These are phyloP conservation scores for Apodemus sylvaticus DNA, from an alignment of 2,113 vertebrate species.

Conservation along the genomic window DNA sequence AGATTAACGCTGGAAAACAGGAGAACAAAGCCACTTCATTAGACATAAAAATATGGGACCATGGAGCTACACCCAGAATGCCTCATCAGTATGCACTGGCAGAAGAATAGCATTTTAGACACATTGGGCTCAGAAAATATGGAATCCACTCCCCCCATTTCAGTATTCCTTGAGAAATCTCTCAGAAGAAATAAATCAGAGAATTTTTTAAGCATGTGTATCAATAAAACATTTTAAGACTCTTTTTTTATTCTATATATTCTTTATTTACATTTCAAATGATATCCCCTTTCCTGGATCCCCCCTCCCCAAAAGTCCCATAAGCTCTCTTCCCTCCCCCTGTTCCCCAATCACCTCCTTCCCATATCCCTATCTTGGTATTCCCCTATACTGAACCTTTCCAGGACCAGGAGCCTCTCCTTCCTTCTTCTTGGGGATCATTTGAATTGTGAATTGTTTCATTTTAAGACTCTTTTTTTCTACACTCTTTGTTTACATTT, in stretches of 20 bases:
- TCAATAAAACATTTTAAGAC: constrained; percentile 33
- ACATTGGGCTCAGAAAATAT: background rate
- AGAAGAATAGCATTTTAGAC: background rate
- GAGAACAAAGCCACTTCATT: background rate
- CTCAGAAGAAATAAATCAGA: background rate
- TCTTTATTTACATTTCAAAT: no score
- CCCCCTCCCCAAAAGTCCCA: no score
- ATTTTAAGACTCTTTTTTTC: no score
- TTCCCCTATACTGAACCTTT: no score
- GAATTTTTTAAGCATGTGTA: background rate
- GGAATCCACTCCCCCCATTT: background rate
- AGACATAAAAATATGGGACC: background rate
- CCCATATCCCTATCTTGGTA: no score
- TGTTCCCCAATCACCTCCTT: no score
- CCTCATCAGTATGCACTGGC: background rate
- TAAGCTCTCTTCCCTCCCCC: no score
- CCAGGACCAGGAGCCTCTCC: no score
- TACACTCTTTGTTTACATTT: no score
- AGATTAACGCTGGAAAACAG: constrained; percentile 12
- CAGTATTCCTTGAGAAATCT: constrained; percentile 42
- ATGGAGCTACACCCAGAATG: background rate
- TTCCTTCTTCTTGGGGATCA: no score
- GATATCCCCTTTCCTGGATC: no score
- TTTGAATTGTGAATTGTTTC: no score
- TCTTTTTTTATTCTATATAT: background rate